phyloP scores from a whole-genome alignment of 1,140 invertebrate genomes.

The Cotesia chilonis region DNA sequence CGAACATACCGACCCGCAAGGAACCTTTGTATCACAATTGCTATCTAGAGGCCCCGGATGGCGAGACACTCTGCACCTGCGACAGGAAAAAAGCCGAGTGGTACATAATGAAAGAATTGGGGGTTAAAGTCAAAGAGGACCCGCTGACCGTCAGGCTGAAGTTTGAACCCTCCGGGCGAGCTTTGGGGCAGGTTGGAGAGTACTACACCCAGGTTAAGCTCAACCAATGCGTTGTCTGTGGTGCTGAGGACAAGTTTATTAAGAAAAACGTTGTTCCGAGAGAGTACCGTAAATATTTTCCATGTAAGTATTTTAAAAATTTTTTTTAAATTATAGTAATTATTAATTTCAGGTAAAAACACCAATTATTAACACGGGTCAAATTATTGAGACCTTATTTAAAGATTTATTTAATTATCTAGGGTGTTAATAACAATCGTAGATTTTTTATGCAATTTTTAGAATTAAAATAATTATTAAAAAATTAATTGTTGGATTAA shows the following conservation, averaged over 20 bases:
- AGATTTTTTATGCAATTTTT: no score
- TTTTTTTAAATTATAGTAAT: no score
- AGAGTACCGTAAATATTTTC: constrained; percentile 86
- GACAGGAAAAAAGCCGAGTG: constrained; percentile 84
- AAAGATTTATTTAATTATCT: no score
- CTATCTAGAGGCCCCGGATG: constrained; percentile 80
- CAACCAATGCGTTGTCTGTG: constrained; percentile 89
- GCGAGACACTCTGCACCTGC: constrained; percentile 81
- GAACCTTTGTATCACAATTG: constrained; percentile 85
- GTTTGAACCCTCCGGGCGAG: constrained; percentile 84
- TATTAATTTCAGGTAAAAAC: no score
- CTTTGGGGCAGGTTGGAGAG: constrained; percentile 73
- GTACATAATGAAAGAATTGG: constrained; percentile 78
- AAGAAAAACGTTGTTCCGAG: constrained; percentile 85
- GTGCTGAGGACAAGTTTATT: constrained; percentile 74
- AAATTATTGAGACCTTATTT: no score
- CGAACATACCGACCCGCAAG: constrained; percentile 63
- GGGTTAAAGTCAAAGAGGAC: constrained; percentile 70
- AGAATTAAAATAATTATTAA: no score
- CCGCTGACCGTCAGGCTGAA: constrained; percentile 78
- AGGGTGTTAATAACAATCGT: no score
- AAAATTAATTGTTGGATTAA: no score
- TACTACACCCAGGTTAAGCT: constrained; percentile 80
- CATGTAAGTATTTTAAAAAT: constrained; percentile 63
- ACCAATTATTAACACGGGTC: no score